Base-by-base conservation (phyloP, 1,140 invertebrate genomes). In the Andrena cerasifolii region DNA sequence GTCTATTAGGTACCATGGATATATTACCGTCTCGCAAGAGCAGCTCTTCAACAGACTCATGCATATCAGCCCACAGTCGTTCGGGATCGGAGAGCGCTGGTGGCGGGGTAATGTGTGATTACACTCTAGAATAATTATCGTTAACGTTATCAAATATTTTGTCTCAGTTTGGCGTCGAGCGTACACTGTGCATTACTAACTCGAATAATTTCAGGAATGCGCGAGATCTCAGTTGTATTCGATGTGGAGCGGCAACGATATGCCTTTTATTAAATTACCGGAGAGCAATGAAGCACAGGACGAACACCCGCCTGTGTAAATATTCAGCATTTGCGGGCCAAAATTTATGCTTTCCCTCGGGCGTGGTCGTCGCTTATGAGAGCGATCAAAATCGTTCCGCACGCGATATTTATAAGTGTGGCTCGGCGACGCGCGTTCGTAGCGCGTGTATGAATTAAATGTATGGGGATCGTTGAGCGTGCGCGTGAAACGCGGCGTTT, bases 41-140 rank as follows among this genome's bases (percentile, higher is more conserved):
- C 84, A 94, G 94, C 66, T 95, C 94, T 28, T 95, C 94, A 0
- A 95, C 94, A 14, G 94, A 95, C 80, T 95, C 94, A 3, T 94
- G 94, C 87, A 87, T 94, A 31, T 95, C 94, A 18, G 93, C 94
- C 21, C 94, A 95, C 77, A 94, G 94, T 83, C 91, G 94, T 77
- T 95, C 94, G 28, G 93, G 93, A 53, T 94, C 94, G 14, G 93
- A 94, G 77, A 92, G 93, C 79, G 90, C 89, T 31, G 90, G 90
- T 78, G 92, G 91, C 79, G 92, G 93, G 78, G 93, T 94, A 92
- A 84, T 87, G 51, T 61, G 70, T 24, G 14, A n/a, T 62, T 51
- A 36, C 6, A n/a, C 28, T 59, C 45, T 68, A 65, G 18, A 62
- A 47, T 63, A 47, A 36, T 73, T 62, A 56, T 40, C 56, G 40